These are phyloP conservation scores for Byasa hedistus DNA, from an alignment of 2,888 invertebrate genomes.

Conservation along the genomic window DNA sequence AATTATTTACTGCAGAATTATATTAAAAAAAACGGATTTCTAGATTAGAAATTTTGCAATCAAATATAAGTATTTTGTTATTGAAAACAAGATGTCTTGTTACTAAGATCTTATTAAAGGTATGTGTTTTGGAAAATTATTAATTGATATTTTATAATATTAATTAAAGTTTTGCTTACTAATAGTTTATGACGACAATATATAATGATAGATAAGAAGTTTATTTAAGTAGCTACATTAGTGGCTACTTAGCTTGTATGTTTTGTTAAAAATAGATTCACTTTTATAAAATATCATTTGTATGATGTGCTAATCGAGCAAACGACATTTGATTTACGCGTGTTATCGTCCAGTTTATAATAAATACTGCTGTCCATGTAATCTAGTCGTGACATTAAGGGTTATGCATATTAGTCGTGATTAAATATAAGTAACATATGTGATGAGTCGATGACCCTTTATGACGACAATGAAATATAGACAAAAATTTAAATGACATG, in stretches of 20 bases:
- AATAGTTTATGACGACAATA: background rate
- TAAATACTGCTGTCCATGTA: slow-evolving; percentile 37
- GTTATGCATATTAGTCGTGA: slow-evolving; percentile 49
- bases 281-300: slow-evolving; percentile 22
- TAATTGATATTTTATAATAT: no score
- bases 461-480: background rate
- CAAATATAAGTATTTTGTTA: no score
- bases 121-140: no score
- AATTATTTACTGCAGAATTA: no score
- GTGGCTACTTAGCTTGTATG: background rate
- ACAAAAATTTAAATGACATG: background rate
- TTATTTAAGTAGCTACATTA: background rate
- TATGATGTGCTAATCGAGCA: slow-evolving; percentile 20
- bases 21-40: no score
- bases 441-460: background rate
- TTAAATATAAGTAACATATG: slow-evolving; percentile 37
- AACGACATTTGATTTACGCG: slow-evolving; percentile 30
- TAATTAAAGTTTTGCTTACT: no score
- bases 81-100: no score
- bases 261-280: slow-evolving; percentile 7
- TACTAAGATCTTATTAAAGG: no score
- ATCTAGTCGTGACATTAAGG: slow-evolving; percentile 44
- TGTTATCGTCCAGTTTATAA: slow-evolving; percentile 31
- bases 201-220: no score
- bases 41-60: no score